Conservation (phyloP, 2,888 invertebrate species). For the Copidosoma aretas region DNA sequence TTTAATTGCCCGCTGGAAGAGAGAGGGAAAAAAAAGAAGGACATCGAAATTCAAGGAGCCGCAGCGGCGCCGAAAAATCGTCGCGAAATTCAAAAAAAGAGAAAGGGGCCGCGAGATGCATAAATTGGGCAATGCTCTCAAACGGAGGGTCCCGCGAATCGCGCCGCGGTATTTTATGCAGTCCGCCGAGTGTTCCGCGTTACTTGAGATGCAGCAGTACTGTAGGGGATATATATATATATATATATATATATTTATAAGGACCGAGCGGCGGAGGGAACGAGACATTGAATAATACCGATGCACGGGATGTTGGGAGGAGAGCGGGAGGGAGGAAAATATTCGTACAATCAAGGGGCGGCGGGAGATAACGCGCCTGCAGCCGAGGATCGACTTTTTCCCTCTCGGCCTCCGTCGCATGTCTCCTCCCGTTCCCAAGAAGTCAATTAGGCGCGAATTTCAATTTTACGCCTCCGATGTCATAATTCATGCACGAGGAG, state of each 20-base stretch:
- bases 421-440: constrained; percentile 26
- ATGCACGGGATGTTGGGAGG: constrained; percentile 18
- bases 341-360: constrained; percentile 38
- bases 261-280: constrained; percentile 10
- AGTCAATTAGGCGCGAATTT: constrained; percentile 43
- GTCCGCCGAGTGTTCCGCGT: constrained; percentile 27
- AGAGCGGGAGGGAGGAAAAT: constrained; percentile 27
- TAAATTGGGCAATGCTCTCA: constrained; percentile 6
- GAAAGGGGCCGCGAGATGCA: constrained; percentile 5
- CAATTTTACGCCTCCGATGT: constrained; percentile 42
- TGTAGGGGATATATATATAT: too few relatives aligned
- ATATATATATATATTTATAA: too few relatives aligned
- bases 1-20: background rate
- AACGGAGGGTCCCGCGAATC: constrained; percentile 20
- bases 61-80: too few relatives aligned
- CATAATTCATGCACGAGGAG: constrained; percentile 43
- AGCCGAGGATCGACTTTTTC: constrained; percentile 1
- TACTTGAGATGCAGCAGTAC: constrained; percentile 32
- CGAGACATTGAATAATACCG: constrained; percentile 40
- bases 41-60: background rate
- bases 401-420: constrained; percentile 6
- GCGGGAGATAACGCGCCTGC: constrained; percentile 21
- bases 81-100: background rate
- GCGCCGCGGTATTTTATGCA: too few relatives aligned
- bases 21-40: constrained; percentile 6